These are phyloP conservation scores for Palythoa heliodiscus DNA, from an alignment of 92 coral and sea anemone species.

Conservation along the genomic window DNA sequence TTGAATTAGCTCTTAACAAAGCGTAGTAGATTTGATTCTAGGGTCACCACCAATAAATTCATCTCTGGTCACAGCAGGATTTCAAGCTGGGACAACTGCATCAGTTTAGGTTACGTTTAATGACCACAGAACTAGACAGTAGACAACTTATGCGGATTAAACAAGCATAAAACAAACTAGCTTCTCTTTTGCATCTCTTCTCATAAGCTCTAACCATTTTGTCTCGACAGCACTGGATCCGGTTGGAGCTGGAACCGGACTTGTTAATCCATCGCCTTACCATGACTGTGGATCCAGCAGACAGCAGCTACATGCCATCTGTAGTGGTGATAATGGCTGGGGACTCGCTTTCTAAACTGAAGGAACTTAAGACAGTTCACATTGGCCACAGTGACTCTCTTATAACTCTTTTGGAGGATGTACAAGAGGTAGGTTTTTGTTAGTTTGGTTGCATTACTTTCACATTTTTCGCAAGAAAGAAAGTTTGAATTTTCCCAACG, in stretches of 20 bases:
- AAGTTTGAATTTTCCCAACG: too few relatives aligned
- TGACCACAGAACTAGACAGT: too few relatives aligned
- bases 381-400: constrained; percentile 84
- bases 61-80: too few relatives aligned
- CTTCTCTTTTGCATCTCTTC: neutral
- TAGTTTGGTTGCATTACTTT: neutral
- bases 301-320: constrained; percentile 99
- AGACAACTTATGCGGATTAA: too few relatives aligned
- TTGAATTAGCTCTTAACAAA: too few relatives aligned
- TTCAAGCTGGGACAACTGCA: too few relatives aligned
- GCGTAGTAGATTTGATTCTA: too few relatives aligned
- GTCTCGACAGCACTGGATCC: constrained; percentile 88
- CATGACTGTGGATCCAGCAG: constrained; percentile 95
- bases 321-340: constrained; percentile 90
- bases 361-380: constrained; percentile 89
- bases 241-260: constrained; percentile 88
- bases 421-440: constrained; percentile 67
- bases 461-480: too few relatives aligned
- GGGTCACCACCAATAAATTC: too few relatives aligned
- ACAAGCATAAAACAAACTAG: too few relatives aligned
- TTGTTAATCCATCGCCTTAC: constrained; percentile 84
- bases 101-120: too few relatives aligned
- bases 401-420: constrained; percentile 83
- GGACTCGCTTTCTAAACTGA: constrained; percentile 67
- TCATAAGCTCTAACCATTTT: neutral